Percentiles rank a stretch among this genome's conserved stretches.
phyloP scores from a whole-genome alignment of 2,113 vertebrate genomes.

The Nothobranchius kuhntae region DNA sequence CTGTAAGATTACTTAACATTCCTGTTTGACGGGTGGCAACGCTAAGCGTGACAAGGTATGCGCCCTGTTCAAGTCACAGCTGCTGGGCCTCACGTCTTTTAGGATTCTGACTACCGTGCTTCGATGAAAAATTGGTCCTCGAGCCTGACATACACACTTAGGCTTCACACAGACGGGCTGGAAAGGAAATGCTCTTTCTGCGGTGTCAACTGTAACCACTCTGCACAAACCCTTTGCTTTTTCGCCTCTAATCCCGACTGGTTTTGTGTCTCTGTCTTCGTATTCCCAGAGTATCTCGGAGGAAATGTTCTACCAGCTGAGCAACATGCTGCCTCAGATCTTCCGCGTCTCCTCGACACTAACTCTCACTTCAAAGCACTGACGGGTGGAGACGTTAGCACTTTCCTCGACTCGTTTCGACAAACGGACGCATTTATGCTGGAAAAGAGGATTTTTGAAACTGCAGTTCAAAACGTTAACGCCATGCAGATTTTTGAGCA shows the following conservation, averaged over 20 bases:
- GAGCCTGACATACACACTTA: neutral
- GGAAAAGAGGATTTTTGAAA: neutral
- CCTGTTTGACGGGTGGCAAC: conserved; percentile 36
- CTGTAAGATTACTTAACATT: conserved; percentile 63
- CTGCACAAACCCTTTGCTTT: neutral
- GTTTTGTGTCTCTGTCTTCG: conserved; percentile 20
- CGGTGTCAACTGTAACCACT: neutral
- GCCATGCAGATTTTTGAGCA: neutral
- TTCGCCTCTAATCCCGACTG: conserved; percentile 15
- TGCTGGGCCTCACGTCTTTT: conserved; percentile 27
- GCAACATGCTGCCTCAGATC: conserved; percentile 98
- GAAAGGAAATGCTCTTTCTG: neutral
- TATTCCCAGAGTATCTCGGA: conserved; percentile 92
- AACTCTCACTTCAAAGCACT: conserved; percentile 84
- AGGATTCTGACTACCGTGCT: conserved; percentile 25
- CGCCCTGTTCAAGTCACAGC: conserved; percentile 28
- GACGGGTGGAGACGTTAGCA: conserved; percentile 15
- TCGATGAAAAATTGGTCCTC: conserved; percentile 17
- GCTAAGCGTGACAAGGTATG: conserved; percentile 16
- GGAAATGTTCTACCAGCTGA: conserved; percentile 97
- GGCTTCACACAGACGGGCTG: neutral
- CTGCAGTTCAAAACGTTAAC: conserved; percentile 5
- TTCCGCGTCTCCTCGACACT: conserved; percentile 94
- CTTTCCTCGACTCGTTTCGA: neutral
- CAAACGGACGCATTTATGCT: neutral